Evolutionary conservation across 2,113 vertebrate genomes (phyloP).

Genomic region (Forbesichthys papilliferus): DNA sequence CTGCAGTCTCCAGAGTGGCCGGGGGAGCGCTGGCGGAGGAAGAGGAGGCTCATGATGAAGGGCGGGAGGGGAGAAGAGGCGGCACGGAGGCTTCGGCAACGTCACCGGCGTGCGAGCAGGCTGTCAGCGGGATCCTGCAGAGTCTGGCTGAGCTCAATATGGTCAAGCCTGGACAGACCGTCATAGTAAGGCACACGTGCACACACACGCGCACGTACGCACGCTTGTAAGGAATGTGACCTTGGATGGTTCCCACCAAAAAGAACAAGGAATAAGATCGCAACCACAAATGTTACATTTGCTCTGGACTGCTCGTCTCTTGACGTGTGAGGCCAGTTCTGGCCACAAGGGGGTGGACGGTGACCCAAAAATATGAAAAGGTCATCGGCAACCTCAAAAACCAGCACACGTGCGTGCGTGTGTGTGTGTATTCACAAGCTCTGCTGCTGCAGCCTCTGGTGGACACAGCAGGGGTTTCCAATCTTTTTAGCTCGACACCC

Average conservation of each 20-base stretch:
- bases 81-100: slow-evolving; percentile 46
- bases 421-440: too few species aligned
- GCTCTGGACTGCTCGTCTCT: slow-evolving; percentile 1
- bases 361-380: too few species aligned
- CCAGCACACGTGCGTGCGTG: too few species aligned
- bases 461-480: too few species aligned
- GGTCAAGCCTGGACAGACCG: slow-evolving; percentile 75
- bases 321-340: not conserved
- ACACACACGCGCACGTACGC: not conserved
- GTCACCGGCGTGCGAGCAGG: slow-evolving; percentile 68
- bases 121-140: slow-evolving; percentile 75
- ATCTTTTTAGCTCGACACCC: too few species aligned
- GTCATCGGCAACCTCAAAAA: too few species aligned
- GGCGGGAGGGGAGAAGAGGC: slow-evolving; percentile 31
- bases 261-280: not conserved
- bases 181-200: slow-evolving; percentile 62
- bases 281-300: not conserved
- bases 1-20: slow-evolving; percentile 69
- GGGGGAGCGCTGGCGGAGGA: slow-evolving; percentile 60
- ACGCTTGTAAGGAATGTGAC: not conserved
- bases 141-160: slow-evolving; percentile 76
- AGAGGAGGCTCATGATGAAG: slow-evolving; percentile 42
- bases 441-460: too few species aligned
- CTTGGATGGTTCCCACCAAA: slow-evolving; percentile 4
- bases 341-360: too few species aligned